These are phyloP conservation scores for Poeciliopsis paucimaculata DNA, from an alignment of 2,797 vertebrate species.

Conservation along the genomic window DNA sequence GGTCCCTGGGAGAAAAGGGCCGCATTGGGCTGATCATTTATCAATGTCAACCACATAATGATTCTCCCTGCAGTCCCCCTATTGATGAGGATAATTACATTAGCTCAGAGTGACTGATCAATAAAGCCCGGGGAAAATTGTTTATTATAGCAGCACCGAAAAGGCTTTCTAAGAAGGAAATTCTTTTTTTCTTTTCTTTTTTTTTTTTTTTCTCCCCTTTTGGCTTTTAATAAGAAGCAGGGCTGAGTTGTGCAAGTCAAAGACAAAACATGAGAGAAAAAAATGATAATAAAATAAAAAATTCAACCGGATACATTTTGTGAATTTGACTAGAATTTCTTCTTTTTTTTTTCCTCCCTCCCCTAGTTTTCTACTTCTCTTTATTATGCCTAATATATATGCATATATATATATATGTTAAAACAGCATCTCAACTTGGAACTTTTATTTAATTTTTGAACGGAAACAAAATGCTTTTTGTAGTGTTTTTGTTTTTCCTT, in stretches of 20 bases:
- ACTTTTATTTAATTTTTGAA: background rate
- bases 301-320: background rate
- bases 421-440: background rate
- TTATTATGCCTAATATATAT: no score
- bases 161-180: conserved; percentile 70
- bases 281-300: background rate
- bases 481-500: background rate
- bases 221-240: conserved; percentile 1
- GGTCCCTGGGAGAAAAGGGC: conserved; percentile 94
- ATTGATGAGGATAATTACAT: conserved; percentile 99
- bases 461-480: background rate
- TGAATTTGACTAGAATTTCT: background rate
- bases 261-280: background rate
- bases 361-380: background rate
- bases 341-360: background rate
- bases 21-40: conserved; percentile 99
- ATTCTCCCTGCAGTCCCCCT: conserved; percentile 98
- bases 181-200: background rate
- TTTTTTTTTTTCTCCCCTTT: background rate
- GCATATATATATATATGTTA: background rate
- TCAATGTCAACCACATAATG: conserved; percentile 99
- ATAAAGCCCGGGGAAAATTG: conserved; percentile 95
- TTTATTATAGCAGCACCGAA: conserved; percentile 83
- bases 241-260: background rate
- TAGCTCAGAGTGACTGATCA: conserved; percentile 99